A percentile compares a stretch with the other conserved stretches of the same genome.
Conservation (phyloP, 2,113 vertebrate species). For the Tachycineta bicolor region DNA sequence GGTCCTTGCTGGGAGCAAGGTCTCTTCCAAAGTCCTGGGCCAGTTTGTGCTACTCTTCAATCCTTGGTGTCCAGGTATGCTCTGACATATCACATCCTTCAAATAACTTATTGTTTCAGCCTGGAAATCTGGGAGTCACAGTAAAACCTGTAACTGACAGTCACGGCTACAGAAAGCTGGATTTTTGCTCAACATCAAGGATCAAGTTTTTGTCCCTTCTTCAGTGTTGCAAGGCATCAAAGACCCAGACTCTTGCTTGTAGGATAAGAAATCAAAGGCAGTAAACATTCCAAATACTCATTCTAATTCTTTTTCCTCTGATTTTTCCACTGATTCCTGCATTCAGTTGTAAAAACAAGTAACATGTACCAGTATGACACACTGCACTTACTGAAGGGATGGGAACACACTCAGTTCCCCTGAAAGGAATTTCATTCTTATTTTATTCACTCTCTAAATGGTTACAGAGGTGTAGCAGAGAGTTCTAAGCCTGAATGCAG, state of each 20-base stretch:
- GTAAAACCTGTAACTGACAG: neutral
- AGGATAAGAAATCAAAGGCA: neutral
- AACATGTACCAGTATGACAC: neutral
- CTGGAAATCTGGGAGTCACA: neutral
- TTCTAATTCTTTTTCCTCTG: neutral
- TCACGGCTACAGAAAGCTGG: neutral
- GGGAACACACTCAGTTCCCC: neutral
- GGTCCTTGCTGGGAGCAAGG: neutral
- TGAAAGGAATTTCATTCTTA: neutral
- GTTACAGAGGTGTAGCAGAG: neutral
- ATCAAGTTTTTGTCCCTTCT: neutral
- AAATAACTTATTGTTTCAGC: neutral
- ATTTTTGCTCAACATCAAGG: neutral
- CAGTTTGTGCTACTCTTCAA: conserved; percentile 79
- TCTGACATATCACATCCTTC: neutral
- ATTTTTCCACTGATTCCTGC: neutral
- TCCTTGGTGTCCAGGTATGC: conserved; percentile 80
- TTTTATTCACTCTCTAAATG: neutral
- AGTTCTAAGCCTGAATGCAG: neutral
- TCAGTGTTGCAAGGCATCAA: neutral
- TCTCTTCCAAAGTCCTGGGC: conserved; percentile 21
- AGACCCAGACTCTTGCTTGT: neutral
- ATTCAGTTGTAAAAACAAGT: neutral
- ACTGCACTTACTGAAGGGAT: neutral
- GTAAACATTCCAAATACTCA: neutral